Conservation (phyloP, 1,140 invertebrate species). For the Paraescarpia echinospica region DNA sequence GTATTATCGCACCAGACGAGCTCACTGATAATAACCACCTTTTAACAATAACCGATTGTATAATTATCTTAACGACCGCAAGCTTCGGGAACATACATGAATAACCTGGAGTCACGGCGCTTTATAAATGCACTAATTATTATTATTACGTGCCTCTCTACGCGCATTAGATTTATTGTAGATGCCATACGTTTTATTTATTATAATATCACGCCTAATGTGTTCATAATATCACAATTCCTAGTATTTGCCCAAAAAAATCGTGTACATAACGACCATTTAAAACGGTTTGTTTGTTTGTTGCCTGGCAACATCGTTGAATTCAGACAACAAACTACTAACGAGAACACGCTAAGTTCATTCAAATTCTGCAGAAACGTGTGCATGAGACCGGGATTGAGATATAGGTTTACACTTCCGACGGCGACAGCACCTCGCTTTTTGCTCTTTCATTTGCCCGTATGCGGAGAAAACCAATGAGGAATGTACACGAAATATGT, state of each 20-base stretch:
- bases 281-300: background rate
- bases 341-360: background rate
- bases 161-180: too few relatives aligned
- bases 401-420: background rate
- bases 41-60: background rate
- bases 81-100: background rate
- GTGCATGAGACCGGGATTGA: background rate
- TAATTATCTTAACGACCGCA: background rate
- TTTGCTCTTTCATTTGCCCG: background rate
- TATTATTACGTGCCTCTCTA: too few relatives aligned
- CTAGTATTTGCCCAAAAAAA: background rate
- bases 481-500: background rate
- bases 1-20: background rate
- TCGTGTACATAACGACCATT: background rate
- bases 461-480: background rate
- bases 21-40: background rate
- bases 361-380: background rate
- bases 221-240: background rate
- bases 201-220: background rate
- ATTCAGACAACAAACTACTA: background rate
- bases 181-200: background rate
- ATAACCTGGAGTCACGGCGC: too few relatives aligned
- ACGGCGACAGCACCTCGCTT: background rate
- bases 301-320: background rate
- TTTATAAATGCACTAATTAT: too few relatives aligned